phyloP scores from a whole-genome alignment of 2,797 vertebrate genomes.

The Enteromius unitaeniatus region DNA sequence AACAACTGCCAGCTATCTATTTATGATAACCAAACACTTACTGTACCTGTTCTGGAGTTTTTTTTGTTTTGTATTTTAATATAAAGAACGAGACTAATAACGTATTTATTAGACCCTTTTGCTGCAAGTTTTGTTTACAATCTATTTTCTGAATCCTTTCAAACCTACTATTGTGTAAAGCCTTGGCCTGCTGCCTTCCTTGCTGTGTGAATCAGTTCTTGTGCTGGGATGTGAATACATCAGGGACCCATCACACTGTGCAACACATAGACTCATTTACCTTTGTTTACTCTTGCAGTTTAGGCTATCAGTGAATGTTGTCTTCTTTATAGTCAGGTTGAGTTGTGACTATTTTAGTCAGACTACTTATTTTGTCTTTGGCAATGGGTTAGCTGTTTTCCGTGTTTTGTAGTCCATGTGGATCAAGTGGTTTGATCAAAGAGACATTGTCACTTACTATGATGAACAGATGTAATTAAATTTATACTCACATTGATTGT shows the following conservation, averaged over 20 bases:
- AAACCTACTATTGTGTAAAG: background rate
- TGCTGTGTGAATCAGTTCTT: slow-evolving; percentile 17
- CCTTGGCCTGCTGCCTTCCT: background rate
- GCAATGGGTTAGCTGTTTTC: too few relatives aligned
- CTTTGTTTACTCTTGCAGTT: slow-evolving; percentile 22
- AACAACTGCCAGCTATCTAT: background rate
- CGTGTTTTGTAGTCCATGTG: background rate
- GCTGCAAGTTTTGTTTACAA: background rate
- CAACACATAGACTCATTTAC: background rate
- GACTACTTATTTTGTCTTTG: background rate
- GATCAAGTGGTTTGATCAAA: background rate
- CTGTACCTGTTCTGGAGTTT: background rate
- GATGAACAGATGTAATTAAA: background rate
- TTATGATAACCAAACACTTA: background rate
- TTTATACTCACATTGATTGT: background rate
- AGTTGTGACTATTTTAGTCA: background rate
- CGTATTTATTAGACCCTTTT: background rate
- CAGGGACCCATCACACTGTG: slow-evolving; percentile 8
- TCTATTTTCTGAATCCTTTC: background rate
- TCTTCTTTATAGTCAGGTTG: slow-evolving; percentile 16
- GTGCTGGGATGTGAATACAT: background rate
- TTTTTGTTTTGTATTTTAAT: background rate
- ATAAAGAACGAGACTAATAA: background rate
- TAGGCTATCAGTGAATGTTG: background rate
- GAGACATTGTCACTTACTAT: background rate